phyloP scores from a whole-genome alignment of 2,888 invertebrate species.

The Xestia c-nigrum region DNA sequence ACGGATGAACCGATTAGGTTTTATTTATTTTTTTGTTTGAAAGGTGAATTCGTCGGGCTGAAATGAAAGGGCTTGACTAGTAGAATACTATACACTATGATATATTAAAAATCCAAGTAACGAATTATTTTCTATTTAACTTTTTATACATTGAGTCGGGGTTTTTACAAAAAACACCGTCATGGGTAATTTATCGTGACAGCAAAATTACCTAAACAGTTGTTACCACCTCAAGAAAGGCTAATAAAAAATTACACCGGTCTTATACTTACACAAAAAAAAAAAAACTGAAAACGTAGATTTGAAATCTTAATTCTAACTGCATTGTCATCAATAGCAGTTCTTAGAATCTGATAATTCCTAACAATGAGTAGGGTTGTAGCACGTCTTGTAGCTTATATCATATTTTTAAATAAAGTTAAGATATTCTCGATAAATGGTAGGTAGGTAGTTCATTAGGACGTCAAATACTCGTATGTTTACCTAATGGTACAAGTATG shows the following conservation, averaged over 20 bases:
- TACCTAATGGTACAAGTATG: neutral
- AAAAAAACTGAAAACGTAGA: constrained; percentile 38
- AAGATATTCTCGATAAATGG: neutral
- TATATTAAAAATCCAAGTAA: too few relatives aligned
- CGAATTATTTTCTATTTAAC: too few relatives aligned
- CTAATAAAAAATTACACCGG: constrained; percentile 17
- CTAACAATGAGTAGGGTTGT: constrained; percentile 55
- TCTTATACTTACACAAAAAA: constrained; percentile 36
- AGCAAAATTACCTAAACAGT: constrained; percentile 16
- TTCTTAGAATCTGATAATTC: constrained; percentile 55
- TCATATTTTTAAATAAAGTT: neutral
- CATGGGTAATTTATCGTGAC: neutral
- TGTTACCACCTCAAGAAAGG: neutral
- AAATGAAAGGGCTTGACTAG: too few relatives aligned
- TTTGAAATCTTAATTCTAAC: constrained; percentile 52
- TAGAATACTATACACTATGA: too few relatives aligned
- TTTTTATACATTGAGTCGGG: too few relatives aligned
- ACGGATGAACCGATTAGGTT: too few relatives aligned
- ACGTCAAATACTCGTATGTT: neutral
- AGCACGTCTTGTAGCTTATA: neutral
- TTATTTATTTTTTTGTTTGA: too few relatives aligned
- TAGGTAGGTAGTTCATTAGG: neutral
- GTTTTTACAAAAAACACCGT: neutral
- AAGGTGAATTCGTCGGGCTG: too few relatives aligned
- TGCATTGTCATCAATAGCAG: constrained; percentile 52